Conservation (phyloP, 1,140 invertebrate genomes). For the Drosophila nannoptera region DNA sequence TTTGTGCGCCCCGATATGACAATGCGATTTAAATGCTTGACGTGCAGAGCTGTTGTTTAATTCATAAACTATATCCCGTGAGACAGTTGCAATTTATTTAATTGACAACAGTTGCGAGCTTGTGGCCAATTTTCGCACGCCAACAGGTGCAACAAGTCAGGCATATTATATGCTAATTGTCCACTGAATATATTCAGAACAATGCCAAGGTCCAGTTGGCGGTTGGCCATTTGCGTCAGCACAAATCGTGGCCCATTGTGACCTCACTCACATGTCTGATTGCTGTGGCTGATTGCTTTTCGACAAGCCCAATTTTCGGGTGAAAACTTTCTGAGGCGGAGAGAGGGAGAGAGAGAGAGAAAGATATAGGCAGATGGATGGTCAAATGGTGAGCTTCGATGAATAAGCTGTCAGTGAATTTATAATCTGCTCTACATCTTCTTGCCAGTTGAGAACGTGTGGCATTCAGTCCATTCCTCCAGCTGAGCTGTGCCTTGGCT, state of each 20-base stretch:
- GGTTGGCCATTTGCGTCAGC: neutral
- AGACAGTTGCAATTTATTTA: conserved; percentile 7
- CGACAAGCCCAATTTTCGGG: too few relatives aligned
- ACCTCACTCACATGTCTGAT: neutral
- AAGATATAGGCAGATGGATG: too few relatives aligned
- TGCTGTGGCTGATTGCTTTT: neutral
- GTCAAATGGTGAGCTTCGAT: too few relatives aligned
- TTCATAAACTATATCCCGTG: neutral
- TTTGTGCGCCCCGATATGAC: neutral
- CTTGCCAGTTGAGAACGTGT: too few relatives aligned
- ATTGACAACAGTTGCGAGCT: conserved; percentile 1
- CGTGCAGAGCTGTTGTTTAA: neutral
- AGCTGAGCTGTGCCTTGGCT: too few relatives aligned
- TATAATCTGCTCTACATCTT: too few relatives aligned
- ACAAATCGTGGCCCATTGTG: neutral
- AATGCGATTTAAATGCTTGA: neutral
- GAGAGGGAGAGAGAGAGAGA: too few relatives aligned
- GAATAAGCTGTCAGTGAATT: too few relatives aligned
- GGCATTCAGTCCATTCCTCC: too few relatives aligned
- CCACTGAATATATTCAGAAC: neutral
- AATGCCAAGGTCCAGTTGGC: neutral
- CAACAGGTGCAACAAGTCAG: conserved; percentile 10
- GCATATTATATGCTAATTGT: conserved; percentile 3
- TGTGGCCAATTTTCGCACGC: neutral
- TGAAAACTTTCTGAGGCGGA: too few relatives aligned